These are phyloP conservation scores for Smittia aterrima DNA, from an alignment of 2,888 invertebrate species.

Conservation along the genomic window DNA sequence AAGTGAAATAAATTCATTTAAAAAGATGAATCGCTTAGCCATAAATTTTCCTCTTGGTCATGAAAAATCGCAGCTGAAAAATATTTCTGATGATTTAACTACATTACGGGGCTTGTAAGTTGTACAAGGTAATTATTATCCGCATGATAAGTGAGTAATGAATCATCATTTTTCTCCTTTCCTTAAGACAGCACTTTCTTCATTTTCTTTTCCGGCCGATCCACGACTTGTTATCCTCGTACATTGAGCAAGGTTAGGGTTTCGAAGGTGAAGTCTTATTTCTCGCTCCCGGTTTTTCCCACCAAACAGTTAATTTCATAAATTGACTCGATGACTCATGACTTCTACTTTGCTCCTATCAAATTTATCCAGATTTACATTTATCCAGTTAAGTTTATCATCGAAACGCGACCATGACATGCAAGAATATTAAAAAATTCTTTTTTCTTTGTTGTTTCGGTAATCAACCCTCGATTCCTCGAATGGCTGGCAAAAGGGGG, in stretches of 20 bases:
- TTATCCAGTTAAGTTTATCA: neutral
- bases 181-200: neutral
- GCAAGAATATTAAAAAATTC: neutral
- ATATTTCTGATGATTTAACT: conserved; percentile 6
- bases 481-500: neutral
- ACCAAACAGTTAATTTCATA: neutral
- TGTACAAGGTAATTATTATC: neutral
- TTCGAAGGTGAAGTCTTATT: neutral
- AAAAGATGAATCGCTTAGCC: neutral
- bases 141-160: conserved; percentile 6
- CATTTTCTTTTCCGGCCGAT: neutral
- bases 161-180: neutral
- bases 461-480: neutral
- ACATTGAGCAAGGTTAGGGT: neutral
- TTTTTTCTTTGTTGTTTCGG: neutral
- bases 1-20: conserved; percentile 2
- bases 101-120: neutral
- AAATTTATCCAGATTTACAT: neutral
- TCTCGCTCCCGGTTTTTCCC: neutral
- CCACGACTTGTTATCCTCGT: neutral
- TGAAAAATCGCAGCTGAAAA: neutral
- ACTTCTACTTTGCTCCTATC: neutral
- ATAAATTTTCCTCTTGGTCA: neutral
- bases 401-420: conserved; percentile 11
- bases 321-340: conserved; percentile 11